Conservation (phyloP, 2,113 vertebrate species). For the Oplegnathus fasciatus region DNA sequence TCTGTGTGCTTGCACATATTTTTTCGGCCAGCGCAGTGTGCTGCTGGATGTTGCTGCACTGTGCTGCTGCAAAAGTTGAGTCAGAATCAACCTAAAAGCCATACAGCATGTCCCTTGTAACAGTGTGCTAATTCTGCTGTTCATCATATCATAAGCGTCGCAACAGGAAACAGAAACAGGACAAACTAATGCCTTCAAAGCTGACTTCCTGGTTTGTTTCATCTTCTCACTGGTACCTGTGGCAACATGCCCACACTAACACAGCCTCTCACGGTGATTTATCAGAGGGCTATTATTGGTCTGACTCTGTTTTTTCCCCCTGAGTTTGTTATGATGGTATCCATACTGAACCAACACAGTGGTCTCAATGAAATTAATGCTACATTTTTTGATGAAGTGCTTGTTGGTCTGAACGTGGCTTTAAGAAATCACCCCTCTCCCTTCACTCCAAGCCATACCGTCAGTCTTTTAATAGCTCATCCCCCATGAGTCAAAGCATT, state of each 20-base stretch:
- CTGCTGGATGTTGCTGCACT: not conserved
- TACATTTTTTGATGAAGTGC: not conserved
- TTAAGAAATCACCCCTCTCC: conserved; percentile 9
- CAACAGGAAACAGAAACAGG: no score
- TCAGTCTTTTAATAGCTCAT: conserved; percentile 10
- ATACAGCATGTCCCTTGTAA: no score
- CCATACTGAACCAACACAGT: not conserved
- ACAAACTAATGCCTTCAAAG: not conserved
- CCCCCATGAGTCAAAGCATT: not conserved
- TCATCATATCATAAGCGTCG: no score
- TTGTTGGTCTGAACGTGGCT: not conserved
- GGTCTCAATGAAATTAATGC: conserved; percentile 10
- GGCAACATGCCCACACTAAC: conserved; percentile 2
- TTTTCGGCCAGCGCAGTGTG: not conserved
- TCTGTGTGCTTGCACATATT: not conserved
- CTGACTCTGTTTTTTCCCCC: no score
- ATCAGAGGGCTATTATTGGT: conserved; percentile 23
- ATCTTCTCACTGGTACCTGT: not conserved
- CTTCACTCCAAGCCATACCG: conserved; percentile 1
- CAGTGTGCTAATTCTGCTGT: no score
- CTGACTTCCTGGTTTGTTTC: not conserved
- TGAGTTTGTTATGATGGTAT: not conserved
- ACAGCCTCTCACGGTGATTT: not conserved
- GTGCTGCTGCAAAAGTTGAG: not conserved
- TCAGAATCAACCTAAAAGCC: not conserved